A percentile compares a stretch with the other conserved stretches of the same genome.
phyloP scores from a whole-genome alignment of 23 tunicate species.

The Styela clava region DNA sequence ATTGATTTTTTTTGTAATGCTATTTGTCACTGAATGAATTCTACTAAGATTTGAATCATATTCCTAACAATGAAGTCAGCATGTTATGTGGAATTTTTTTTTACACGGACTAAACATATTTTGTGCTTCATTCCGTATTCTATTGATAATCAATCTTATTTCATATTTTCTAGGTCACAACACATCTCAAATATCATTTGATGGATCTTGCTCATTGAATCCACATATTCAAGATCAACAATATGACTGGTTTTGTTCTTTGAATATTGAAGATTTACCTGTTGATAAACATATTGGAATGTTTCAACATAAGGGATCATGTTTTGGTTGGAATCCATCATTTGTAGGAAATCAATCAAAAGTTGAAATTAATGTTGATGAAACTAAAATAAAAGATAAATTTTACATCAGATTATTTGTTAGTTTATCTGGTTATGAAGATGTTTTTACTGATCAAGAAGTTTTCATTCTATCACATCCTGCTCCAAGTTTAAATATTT shows the following conservation, averaged over 20 bases:
- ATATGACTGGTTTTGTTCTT: slow-evolving; percentile 14
- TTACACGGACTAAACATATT: background rate
- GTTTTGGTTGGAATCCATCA: slow-evolving; percentile 11
- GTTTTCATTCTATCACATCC: background rate
- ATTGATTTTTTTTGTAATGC: background rate
- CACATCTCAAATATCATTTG: background rate
- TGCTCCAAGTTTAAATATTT: background rate
- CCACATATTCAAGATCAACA: background rate
- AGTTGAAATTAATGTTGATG: background rate
- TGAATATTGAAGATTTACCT: background rate
- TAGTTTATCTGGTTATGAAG: background rate
- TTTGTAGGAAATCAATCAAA: background rate
- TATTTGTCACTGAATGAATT: too few relatives aligned
- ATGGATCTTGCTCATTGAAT: slow-evolving; percentile 4
- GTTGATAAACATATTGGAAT: background rate
- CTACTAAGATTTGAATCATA: too few relatives aligned
- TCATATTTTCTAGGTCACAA: background rate
- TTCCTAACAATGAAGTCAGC: background rate
- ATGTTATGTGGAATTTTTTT: background rate
- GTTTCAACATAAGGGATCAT: slow-evolving; percentile 3
- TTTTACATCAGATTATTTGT: background rate
- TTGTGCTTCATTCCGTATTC: background rate
- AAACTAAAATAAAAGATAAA: background rate
- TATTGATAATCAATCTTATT: background rate
- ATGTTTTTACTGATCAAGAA: background rate